Conservation (phyloP, 2,113 vertebrate species). For the Channa maculata region DNA sequence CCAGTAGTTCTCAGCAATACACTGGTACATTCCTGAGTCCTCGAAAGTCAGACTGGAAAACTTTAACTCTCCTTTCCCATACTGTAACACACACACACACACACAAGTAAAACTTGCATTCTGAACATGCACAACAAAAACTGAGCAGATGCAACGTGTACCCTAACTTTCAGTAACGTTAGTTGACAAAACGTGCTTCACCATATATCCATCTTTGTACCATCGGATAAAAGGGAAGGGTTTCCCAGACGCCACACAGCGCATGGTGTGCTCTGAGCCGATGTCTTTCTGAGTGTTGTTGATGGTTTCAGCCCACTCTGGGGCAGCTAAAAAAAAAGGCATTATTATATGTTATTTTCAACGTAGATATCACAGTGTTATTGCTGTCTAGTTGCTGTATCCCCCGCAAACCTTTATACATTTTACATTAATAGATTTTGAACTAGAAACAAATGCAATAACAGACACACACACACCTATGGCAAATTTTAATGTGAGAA, state of each 20-base stretch:
- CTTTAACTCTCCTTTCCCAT: slow-evolving; percentile 93
- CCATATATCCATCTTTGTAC: slow-evolving; percentile 94
- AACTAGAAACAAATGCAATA: too few relatives aligned
- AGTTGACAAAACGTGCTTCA: slow-evolving; percentile 58
- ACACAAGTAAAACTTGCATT: not conserved
- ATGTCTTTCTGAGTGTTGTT: slow-evolving; percentile 97
- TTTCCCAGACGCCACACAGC: slow-evolving; percentile 92
- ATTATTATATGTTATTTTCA: not conserved
- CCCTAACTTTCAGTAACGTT: not conserved
- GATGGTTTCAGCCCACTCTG: slow-evolving; percentile 97
- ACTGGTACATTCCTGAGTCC: slow-evolving; percentile 98
- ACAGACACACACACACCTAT: too few relatives aligned
- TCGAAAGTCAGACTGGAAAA: slow-evolving; percentile 91
- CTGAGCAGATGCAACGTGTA: not conserved
- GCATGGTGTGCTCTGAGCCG: slow-evolving; percentile 93
- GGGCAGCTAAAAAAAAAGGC: slow-evolving; percentile 84
- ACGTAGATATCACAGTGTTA: too few relatives aligned
- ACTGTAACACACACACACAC: slow-evolving; percentile 77
- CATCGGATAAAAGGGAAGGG: slow-evolving; percentile 94
- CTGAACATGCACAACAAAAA: not conserved
- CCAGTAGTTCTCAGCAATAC: slow-evolving; percentile 93
- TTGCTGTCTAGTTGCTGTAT: too few relatives aligned
- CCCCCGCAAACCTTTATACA: too few relatives aligned
- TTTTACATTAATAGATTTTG: too few relatives aligned
- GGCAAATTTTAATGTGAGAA: too few relatives aligned